These are phyloP conservation scores for Exocentrus adspersus DNA, from an alignment of 2,888 invertebrate genomes.

Conservation along the genomic window DNA sequence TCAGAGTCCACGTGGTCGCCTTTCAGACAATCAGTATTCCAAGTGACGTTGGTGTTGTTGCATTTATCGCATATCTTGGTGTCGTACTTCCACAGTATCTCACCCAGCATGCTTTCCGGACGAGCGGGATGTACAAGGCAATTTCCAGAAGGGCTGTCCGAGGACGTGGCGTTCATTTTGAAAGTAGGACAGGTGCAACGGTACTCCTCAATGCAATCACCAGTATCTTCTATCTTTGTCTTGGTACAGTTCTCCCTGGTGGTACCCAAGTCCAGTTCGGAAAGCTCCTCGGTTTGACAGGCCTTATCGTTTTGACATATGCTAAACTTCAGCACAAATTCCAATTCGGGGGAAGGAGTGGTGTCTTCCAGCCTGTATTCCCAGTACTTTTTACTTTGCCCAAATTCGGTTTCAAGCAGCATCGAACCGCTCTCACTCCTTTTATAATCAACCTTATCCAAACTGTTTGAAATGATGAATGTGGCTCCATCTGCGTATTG, in stretches of 20 bases:
- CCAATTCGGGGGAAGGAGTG: slow-evolving; percentile 19
- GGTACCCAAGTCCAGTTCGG: slow-evolving; percentile 23
- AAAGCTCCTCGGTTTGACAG: slow-evolving; percentile 67
- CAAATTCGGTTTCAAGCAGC: slow-evolving; percentile 67
- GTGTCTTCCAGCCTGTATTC: slow-evolving; percentile 62
- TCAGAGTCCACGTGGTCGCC: slow-evolving; percentile 31
- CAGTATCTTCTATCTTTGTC: background rate
- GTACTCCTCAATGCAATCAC: background rate
- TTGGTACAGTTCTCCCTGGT: slow-evolving; percentile 11
- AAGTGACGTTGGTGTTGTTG: slow-evolving; percentile 50
- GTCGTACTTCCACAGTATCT: slow-evolving; percentile 55
- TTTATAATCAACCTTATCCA: slow-evolving; percentile 73
- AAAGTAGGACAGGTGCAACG: slow-evolving; percentile 31
- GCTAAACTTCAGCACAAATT: slow-evolving; percentile 75
- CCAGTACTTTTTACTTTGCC: slow-evolving; percentile 65
- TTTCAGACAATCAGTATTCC: slow-evolving; percentile 44
- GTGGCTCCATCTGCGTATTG: slow-evolving; percentile 76
- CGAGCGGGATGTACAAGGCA: slow-evolving; percentile 30
- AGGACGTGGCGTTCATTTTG: slow-evolving; percentile 20
- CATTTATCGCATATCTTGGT: slow-evolving; percentile 63
- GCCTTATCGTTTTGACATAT: slow-evolving; percentile 69
- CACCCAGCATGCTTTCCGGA: slow-evolving; percentile 39
- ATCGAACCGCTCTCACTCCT: slow-evolving; percentile 74
- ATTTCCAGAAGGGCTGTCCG: slow-evolving; percentile 17
- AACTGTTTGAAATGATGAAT: slow-evolving; percentile 72